Conservation (phyloP, 2,113 vertebrate species). For the Atlantisia rogersi region DNA sequence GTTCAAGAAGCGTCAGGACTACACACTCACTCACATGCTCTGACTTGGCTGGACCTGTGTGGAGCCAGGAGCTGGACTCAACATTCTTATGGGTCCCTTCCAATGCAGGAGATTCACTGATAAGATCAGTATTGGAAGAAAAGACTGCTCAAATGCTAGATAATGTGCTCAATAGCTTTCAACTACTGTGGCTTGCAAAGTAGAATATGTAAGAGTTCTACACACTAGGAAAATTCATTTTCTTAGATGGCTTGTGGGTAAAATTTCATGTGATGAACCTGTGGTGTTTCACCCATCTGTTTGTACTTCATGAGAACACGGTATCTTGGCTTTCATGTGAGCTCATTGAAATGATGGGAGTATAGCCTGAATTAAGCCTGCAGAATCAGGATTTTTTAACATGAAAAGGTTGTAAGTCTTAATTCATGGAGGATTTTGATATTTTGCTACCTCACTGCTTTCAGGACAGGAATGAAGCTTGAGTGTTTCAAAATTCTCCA, state of each 20-base stretch:
- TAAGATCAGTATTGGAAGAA: neutral
- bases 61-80: too few relatives aligned
- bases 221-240: neutral
- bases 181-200: neutral
- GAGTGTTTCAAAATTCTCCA: neutral
- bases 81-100: too few relatives aligned
- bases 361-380: neutral
- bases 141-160: neutral
- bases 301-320: slow-evolving; percentile 27
- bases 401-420: neutral
- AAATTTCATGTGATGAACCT: neutral
- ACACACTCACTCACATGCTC: too few relatives aligned
- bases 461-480: neutral
- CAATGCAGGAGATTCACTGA: too few relatives aligned
- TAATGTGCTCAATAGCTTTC: neutral
- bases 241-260: neutral
- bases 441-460: neutral
- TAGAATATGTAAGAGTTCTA: neutral
- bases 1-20: too few relatives aligned
- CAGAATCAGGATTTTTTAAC: neutral
- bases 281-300: neutral
- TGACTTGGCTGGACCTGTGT: too few relatives aligned
- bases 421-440: slow-evolving; percentile 24
- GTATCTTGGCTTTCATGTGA: neutral
- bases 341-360: neutral